phyloP scores from a whole-genome alignment of 1,140 invertebrate genomes.

The Mylabris phalerata region DNA sequence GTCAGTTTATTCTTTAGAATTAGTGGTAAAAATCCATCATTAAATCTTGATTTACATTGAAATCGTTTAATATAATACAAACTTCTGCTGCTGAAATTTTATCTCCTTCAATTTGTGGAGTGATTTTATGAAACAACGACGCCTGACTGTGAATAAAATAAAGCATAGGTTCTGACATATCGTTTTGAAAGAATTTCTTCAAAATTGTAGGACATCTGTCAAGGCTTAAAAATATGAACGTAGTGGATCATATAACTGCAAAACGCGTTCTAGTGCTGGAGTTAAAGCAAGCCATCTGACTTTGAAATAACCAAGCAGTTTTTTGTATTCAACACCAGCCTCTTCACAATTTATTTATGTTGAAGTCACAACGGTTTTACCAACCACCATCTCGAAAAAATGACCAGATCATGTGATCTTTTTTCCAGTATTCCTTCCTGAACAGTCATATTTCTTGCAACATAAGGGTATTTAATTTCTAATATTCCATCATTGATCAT shows the following conservation, averaged over 20 bases:
- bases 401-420: too few species aligned
- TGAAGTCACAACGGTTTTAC: too few species aligned
- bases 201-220: slow-evolving; percentile 14
- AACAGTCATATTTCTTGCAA: too few species aligned
- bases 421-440: too few species aligned
- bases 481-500: too few species aligned
- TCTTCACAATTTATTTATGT: too few species aligned
- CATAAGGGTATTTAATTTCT: too few species aligned
- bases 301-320: slow-evolving; percentile 1
- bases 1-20: too few species aligned
- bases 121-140: slow-evolving; percentile 11
- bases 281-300: slow-evolving; percentile 18
- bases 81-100: too few species aligned
- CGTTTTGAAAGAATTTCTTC: slow-evolving; percentile 21
- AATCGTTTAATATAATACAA: too few species aligned
- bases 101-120: slow-evolving; percentile 4
- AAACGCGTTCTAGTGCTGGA: slow-evolving; percentile 10
- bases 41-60: slow-evolving; percentile 14
- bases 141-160: slow-evolving; percentile 18
- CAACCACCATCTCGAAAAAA: too few species aligned
- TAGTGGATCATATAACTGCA: too few species aligned
- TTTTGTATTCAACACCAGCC: slow-evolving; percentile 19
- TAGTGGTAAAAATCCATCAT: slow-evolving; percentile 14
- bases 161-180: slow-evolving; percentile 21
- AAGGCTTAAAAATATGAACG: slow-evolving; percentile 22